Percentiles rank a stretch among this genome's conserved stretches.
Conservation (phyloP, 2,797 vertebrate genomes). For the Anolis apletophallus region DNA sequence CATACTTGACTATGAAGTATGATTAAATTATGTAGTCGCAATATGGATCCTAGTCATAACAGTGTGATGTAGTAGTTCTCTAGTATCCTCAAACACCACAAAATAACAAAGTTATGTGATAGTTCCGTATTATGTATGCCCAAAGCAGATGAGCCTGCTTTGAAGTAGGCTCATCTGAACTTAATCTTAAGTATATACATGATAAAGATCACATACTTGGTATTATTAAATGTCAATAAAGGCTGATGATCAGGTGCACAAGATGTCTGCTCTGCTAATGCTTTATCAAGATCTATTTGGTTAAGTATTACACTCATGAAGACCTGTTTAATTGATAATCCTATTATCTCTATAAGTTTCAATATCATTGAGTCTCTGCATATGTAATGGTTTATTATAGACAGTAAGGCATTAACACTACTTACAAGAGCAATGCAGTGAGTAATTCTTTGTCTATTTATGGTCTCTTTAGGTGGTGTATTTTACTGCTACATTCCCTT, state of each 20-base stretch:
- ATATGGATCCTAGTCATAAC: neutral
- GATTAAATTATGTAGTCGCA: neutral
- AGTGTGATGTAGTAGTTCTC: no score
- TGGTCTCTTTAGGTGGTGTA: constrained; percentile 89
- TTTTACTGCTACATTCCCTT: constrained; percentile 97
- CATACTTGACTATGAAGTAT: neutral
- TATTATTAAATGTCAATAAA: neutral
- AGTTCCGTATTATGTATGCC: neutral
- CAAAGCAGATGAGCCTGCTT: no score
- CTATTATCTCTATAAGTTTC: neutral
- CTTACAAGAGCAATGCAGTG: fast-evolving
- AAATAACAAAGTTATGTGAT: neutral
- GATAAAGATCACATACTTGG: neutral
- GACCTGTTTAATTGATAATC: neutral
- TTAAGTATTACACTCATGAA: neutral
- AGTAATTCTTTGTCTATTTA: neutral
- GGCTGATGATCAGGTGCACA: neutral
- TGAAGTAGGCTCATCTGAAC: neutral
- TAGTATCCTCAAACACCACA: neutral
- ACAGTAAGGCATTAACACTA: fast-evolving
- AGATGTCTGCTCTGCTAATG: neutral
- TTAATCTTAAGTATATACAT: neutral
- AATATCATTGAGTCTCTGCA: neutral
- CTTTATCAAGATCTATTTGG: neutral
- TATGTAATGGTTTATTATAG: neutral